Conservation (phyloP, 2,888 invertebrate genomes). For the Myathropa florea region DNA sequence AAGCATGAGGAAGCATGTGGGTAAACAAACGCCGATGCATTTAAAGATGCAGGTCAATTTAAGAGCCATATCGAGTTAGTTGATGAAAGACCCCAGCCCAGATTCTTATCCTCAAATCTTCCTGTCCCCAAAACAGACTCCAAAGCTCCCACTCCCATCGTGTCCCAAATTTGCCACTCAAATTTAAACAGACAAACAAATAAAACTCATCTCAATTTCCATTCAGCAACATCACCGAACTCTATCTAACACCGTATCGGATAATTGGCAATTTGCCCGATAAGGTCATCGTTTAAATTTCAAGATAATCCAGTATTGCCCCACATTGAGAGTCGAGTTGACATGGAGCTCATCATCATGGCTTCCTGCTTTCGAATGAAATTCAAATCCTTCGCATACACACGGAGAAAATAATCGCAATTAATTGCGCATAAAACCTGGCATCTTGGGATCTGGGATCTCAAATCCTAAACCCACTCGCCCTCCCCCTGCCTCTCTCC, state of each 20-base stretch:
- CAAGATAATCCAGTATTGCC: constrained; percentile 9
- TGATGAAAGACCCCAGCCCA: no score
- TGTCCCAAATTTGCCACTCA: no score
- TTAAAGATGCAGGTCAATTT: no score
- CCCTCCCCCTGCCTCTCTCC: neutral
- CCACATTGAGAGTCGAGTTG: neutral
- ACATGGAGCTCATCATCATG: neutral
- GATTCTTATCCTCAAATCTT: no score
- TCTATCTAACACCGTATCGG: constrained; percentile 29
- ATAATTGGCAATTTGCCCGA: constrained; percentile 56
- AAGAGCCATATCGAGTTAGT: no score
- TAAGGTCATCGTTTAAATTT: constrained; percentile 21
- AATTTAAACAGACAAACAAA: no score
- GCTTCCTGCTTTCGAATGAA: neutral
- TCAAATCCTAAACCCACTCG: constrained; percentile 9
- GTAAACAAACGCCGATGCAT: no score
- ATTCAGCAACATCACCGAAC: neutral
- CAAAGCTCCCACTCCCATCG: no score
- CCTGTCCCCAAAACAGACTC: no score
- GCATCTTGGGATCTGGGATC: constrained; percentile 36
- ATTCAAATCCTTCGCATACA: neutral
- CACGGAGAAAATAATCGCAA: constrained; percentile 59
- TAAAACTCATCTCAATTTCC: no score
- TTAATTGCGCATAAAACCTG: constrained; percentile 67
- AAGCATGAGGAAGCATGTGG: no score